These are phyloP conservation scores for Notechis scutatus DNA, from an alignment of 2,113 vertebrate genomes.

Conservation along the genomic window DNA sequence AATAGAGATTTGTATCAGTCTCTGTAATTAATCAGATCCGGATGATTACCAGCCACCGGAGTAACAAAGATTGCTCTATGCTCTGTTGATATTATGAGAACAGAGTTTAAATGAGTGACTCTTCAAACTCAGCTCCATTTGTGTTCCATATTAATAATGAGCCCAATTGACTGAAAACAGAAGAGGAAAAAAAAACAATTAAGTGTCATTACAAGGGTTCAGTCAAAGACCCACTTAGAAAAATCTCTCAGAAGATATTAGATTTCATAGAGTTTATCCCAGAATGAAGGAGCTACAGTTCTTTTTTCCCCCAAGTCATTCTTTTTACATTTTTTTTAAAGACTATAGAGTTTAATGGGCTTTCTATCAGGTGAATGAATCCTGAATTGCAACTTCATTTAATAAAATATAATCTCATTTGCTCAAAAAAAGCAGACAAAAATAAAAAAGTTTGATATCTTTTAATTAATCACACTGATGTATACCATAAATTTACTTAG, in stretches of 20 bases:
- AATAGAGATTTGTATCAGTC: conserved; percentile 35
- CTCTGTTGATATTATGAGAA: conserved; percentile 46
- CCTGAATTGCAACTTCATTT: conserved; percentile 4
- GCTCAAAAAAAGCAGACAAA: conserved; percentile 26
- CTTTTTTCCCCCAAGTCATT: conserved; percentile 1
- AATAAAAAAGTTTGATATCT: background rate
- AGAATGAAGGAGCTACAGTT: conserved; percentile 19
- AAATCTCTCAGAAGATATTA: conserved; percentile 41
- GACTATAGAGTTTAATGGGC: background rate
- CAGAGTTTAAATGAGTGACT: conserved; percentile 29
- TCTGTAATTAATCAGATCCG: conserved; percentile 49
- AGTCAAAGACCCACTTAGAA: conserved; percentile 42
- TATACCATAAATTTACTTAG: background rate
- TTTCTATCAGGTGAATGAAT: background rate
- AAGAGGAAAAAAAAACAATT: conserved; percentile 41
- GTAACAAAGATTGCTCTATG: conserved; percentile 34
- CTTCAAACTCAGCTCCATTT: conserved; percentile 62
- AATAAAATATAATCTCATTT: conserved; percentile 18
- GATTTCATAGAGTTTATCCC: conserved; percentile 40
- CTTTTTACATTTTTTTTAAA: background rate
- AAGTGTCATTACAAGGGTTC: conserved; percentile 57
- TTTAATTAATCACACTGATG: background rate
- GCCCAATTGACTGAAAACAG: conserved; percentile 53
- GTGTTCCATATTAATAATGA: conserved; percentile 48
- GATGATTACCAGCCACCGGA: conserved; percentile 41